A percentile compares a stretch with the other conserved stretches of the same genome.
phyloP scores from a whole-genome alignment of 2,797 vertebrate species.

The Micrastur ruficollis region DNA sequence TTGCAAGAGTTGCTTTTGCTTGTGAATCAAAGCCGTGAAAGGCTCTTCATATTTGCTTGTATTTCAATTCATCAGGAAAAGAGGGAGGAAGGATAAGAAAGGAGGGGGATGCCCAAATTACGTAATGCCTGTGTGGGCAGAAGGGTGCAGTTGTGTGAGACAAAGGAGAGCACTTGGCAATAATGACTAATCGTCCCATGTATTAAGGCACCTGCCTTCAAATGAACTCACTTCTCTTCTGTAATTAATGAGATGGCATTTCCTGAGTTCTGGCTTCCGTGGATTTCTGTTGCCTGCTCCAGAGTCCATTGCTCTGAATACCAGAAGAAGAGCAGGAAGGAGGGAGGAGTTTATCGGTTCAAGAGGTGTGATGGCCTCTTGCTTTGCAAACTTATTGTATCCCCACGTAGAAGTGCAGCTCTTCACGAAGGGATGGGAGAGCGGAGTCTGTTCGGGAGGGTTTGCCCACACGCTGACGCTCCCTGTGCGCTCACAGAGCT shows the following conservation, averaged over 20 bases:
- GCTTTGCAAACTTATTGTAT: neutral
- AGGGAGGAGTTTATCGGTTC: neutral
- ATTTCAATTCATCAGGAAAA: neutral
- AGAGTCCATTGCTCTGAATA: neutral
- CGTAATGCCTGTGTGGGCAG: neutral
- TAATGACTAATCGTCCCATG: neutral
- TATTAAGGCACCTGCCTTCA: neutral
- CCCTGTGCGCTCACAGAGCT: constrained; percentile 68
- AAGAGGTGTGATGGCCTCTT: neutral
- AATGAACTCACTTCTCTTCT: neutral
- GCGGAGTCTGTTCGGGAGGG: neutral
- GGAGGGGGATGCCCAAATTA: neutral
- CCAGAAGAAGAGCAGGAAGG: neutral
- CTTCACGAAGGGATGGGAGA: neutral
- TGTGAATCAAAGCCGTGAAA: rapidly evolving
- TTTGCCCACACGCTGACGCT: neutral
- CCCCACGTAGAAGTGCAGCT: neutral
- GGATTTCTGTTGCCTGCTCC: neutral
- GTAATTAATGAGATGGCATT: neutral
- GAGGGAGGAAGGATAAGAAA: neutral
- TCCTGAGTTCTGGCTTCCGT: constrained; percentile 23
- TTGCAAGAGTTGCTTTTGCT: neutral
- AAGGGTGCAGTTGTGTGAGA: neutral
- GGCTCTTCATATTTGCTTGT: neutral
- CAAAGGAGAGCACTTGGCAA: neutral